Percentiles rank a stretch among this genome's conserved stretches.
Evolutionary conservation across 2,888 invertebrate genomes (phyloP).

Genomic region (Pseudeuparius sepicola): DNA sequence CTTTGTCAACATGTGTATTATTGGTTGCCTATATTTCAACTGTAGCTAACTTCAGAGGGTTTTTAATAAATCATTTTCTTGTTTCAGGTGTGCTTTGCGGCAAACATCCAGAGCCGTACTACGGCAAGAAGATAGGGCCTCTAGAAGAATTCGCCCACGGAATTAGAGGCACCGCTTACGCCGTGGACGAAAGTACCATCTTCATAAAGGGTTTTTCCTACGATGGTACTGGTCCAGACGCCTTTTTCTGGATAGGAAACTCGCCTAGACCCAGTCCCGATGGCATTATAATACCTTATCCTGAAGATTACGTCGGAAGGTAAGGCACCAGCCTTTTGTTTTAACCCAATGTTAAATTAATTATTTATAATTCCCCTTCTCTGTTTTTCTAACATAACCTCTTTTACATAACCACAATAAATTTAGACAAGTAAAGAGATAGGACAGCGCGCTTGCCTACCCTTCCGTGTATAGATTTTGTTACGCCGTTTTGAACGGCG

Average conservation of each 20-base stretch:
- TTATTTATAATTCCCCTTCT: no score
- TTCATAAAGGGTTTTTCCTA: conserved; percentile 82
- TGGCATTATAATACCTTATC: conserved; percentile 77
- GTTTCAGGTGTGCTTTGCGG: no score
- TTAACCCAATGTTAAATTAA: conserved; percentile 2
- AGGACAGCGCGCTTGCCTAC: no score
- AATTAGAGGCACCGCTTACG: conserved; percentile 73
- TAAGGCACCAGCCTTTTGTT: conserved; percentile 38
- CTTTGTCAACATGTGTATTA: no score
- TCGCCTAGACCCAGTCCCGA: conserved; percentile 69
- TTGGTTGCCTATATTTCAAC: no score
- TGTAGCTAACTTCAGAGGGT: no score
- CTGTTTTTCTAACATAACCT: no score
- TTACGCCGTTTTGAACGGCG: no score
- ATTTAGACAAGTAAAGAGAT: no score
- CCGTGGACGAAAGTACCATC: conserved; percentile 79
- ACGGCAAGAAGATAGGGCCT: conserved; percentile 65
- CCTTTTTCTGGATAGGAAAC: conserved; percentile 86
- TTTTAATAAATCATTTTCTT: no score
- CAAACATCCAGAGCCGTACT: conserved; percentile 53
- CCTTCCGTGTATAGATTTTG: no score
- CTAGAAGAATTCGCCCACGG: conserved; percentile 68
- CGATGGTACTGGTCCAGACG: conserved; percentile 80
- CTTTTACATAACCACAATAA: no score
- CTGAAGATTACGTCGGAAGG: conserved; percentile 73